Percentiles rank a stretch among this genome's conserved stretches.
phyloP scores from a whole-genome alignment of 2,797 vertebrate species.

The Valencia hispanica region DNA sequence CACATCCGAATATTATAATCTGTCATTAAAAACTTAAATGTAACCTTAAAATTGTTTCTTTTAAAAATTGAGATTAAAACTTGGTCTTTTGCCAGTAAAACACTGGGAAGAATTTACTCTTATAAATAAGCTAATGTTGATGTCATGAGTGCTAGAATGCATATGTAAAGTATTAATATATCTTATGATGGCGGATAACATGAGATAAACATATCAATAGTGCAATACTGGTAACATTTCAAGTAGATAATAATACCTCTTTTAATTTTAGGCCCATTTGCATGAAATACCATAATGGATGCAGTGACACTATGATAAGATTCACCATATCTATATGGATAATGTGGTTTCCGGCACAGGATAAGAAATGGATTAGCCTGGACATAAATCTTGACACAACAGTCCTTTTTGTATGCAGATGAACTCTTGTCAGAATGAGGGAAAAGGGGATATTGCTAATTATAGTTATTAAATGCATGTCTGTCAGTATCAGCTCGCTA shows the following conservation, averaged over 20 bases:
- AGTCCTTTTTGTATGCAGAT: slow-evolving; percentile 50
- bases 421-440: slow-evolving; percentile 60
- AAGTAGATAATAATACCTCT: slow-evolving; percentile 38
- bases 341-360: slow-evolving; percentile 48
- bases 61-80: not conserved
- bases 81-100: not conserved
- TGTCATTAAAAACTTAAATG: not conserved
- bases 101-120: not conserved
- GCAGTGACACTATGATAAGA: slow-evolving; percentile 39
- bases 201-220: slow-evolving; percentile 35
- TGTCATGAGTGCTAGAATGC: not conserved
- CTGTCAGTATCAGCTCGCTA: slow-evolving; percentile 60
- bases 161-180: not conserved
- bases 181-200: slow-evolving; percentile 11
- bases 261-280: slow-evolving; percentile 37
- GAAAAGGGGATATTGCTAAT: slow-evolving; percentile 66
- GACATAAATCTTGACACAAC: slow-evolving; percentile 63
- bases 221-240: slow-evolving; percentile 29
- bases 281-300: slow-evolving; percentile 21
- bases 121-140: not conserved
- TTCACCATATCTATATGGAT: slow-evolving; percentile 33
- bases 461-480: slow-evolving; percentile 68
- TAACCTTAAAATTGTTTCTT: not conserved
- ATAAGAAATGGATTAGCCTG: slow-evolving; percentile 50
- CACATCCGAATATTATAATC: too few species aligned